A percentile compares a stretch with the other conserved stretches of the same genome.
phyloP scores from a whole-genome alignment of 2,797 vertebrate species.

The Cossypha polioptera region DNA sequence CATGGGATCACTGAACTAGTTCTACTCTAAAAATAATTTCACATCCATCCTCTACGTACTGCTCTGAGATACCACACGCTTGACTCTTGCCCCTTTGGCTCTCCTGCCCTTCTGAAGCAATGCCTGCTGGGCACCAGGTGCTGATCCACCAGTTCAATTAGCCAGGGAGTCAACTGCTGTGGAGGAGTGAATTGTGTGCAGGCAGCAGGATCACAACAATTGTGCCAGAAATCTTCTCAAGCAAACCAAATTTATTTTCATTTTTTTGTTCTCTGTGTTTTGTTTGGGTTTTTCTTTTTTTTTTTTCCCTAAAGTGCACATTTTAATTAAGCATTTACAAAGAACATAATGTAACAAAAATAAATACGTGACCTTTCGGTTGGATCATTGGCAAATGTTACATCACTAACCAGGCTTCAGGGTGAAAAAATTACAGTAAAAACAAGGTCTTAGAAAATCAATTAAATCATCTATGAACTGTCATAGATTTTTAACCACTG shows the following conservation, averaged over 20 bases:
- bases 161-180: slow-evolving; percentile 5
- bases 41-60: neutral
- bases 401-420: slow-evolving; percentile 45
- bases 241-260: slow-evolving; percentile 6
- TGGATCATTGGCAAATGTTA: slow-evolving; percentile 63
- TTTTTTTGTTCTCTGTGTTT: neutral
- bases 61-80: neutral
- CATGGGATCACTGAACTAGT: slow-evolving; percentile 38
- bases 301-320: slow-evolving; percentile 63
- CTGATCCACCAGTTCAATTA: slow-evolving; percentile 12
- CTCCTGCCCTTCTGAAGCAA: neutral
- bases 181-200: slow-evolving; percentile 38
- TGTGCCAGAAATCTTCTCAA: slow-evolving; percentile 47
- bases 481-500: slow-evolving; percentile 19
- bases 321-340: slow-evolving; percentile 73
- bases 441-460: slow-evolving; percentile 34
- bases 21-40: slow-evolving; percentile 44
- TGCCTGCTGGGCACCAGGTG: slow-evolving; percentile 39
- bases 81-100: slow-evolving; percentile 4
- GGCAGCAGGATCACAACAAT: neutral
- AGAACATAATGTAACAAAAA: slow-evolving; percentile 72
- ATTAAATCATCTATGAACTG: neutral
- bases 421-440: slow-evolving; percentile 46
- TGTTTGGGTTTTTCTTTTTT: neutral
- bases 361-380: slow-evolving; percentile 73